Percentiles rank a stretch among this genome's conserved stretches.
Evolutionary conservation across 2,888 invertebrate species (phyloP).

Genomic region (Ophion ventricosus): DNA sequence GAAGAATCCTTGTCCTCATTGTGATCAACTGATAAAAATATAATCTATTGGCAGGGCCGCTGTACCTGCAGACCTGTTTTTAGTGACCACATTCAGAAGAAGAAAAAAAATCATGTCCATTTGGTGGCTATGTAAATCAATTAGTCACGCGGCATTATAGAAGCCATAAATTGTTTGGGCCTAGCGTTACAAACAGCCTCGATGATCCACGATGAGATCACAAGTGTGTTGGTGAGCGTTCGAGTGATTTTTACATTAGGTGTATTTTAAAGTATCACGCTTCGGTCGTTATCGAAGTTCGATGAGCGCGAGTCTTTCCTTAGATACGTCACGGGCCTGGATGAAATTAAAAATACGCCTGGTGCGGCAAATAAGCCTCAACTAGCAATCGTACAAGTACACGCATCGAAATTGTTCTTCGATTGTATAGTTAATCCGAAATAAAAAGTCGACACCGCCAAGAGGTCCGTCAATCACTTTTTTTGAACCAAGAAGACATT

Average conservation of each 20-base stretch:
- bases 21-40: not conserved
- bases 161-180: slow-evolving; percentile 47
- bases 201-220: slow-evolving; percentile 31
- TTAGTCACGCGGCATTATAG: slow-evolving; percentile 44
- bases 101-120: not conserved
- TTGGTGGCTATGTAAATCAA: slow-evolving; percentile 54
- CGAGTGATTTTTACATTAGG: slow-evolving; percentile 31
- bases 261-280: slow-evolving; percentile 3
- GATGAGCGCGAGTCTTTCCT: not conserved
- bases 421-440: too few relatives aligned
- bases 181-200: slow-evolving; percentile 16
- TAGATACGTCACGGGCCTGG: too few relatives aligned
- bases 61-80: slow-evolving; percentile 5
- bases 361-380: too few relatives aligned
- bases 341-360: too few relatives aligned
- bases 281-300: not conserved
- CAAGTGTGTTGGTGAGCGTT: not conserved
- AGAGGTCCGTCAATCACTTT: too few relatives aligned
- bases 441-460: too few relatives aligned
- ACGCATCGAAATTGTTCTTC: too few relatives aligned
- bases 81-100: not conserved
- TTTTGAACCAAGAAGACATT: too few relatives aligned
- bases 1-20: not conserved
- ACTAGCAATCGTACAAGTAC: too few relatives aligned
- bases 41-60: slow-evolving; percentile 2